Evolutionary conservation across 1,140 invertebrate species (phyloP).

Genomic region (Diorhabda sublineata): DNA sequence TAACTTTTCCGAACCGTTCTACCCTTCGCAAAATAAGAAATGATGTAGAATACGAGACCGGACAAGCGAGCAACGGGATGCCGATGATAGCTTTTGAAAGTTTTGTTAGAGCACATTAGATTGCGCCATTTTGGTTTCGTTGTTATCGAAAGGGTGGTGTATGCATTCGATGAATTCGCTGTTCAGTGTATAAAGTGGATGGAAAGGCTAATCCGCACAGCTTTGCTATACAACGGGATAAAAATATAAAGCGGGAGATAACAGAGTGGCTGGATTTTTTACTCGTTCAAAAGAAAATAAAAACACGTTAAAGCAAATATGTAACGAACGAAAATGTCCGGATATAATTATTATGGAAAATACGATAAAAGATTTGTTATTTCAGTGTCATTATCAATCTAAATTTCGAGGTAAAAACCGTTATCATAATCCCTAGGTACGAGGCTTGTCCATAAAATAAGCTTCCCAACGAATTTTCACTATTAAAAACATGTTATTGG

Average conservation of each 20-base stretch:
- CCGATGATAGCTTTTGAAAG: constrained; percentile 32
- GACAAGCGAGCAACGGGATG: constrained; percentile 24
- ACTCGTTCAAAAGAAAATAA: constrained; percentile 1
- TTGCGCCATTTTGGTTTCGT: constrained; percentile 25
- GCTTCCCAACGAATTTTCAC: too few relatives aligned
- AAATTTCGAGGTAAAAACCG: too few relatives aligned
- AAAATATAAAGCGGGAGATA: background rate
- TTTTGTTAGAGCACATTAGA: constrained; percentile 31
- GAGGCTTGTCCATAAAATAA: too few relatives aligned
- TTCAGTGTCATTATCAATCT: too few relatives aligned
- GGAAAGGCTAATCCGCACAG: constrained; percentile 18
- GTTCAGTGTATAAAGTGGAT: constrained; percentile 17
- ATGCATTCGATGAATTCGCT: constrained; percentile 16
- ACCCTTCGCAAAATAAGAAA: constrained; percentile 19
- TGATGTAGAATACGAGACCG: constrained; percentile 23
- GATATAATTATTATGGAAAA: too few relatives aligned
- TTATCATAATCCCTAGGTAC: too few relatives aligned
- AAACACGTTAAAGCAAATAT: background rate
- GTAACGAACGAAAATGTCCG: background rate
- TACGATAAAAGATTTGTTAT: too few relatives aligned
- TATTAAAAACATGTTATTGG: too few relatives aligned
- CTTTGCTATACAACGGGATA: constrained; percentile 3
- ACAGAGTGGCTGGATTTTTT: background rate
- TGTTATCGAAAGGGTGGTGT: constrained; percentile 26
- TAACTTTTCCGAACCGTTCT: constrained; percentile 3